Conservation (phyloP, 2,888 invertebrate genomes). For the Watsonalla binaria region DNA sequence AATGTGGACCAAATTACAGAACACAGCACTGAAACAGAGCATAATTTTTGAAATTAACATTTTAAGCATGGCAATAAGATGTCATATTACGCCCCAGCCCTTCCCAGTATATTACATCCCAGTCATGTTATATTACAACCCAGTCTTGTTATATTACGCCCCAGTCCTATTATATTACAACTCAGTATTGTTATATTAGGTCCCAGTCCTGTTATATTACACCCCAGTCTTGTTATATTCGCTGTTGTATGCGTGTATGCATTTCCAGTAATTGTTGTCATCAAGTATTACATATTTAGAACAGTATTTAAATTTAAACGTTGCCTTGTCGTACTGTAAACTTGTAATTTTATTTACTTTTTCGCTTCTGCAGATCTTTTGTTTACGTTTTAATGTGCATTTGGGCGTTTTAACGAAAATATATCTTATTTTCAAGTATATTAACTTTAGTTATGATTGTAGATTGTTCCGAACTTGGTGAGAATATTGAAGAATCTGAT, state of each 20-base stretch:
- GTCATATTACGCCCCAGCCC: too few relatives aligned
- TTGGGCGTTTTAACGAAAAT: constrained; percentile 20
- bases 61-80: too few relatives aligned
- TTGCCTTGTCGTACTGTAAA: constrained; percentile 11
- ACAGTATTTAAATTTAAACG: constrained; percentile 3
- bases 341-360: constrained; percentile 25
- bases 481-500: constrained; percentile 98
- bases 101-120: too few relatives aligned
- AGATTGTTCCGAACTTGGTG: constrained; percentile 99
- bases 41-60: too few relatives aligned
- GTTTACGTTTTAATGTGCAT: constrained; percentile 35
- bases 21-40: too few relatives aligned
- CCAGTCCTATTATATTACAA: too few relatives aligned
- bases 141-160: too few relatives aligned
- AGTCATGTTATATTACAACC: too few relatives aligned
- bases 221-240: constrained; percentile 20
- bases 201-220: background rate
- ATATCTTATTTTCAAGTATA: constrained; percentile 10
- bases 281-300: constrained; percentile 2
- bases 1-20: too few relatives aligned
- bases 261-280: constrained; percentile 1
- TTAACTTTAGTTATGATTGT: constrained; percentile 55
- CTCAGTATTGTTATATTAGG: too few relatives aligned
- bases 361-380: constrained; percentile 43
- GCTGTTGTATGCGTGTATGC: constrained; percentile 18